Evolutionary conservation across 2,797 vertebrate species (phyloP).

Genomic region (Falco naumanni): DNA sequence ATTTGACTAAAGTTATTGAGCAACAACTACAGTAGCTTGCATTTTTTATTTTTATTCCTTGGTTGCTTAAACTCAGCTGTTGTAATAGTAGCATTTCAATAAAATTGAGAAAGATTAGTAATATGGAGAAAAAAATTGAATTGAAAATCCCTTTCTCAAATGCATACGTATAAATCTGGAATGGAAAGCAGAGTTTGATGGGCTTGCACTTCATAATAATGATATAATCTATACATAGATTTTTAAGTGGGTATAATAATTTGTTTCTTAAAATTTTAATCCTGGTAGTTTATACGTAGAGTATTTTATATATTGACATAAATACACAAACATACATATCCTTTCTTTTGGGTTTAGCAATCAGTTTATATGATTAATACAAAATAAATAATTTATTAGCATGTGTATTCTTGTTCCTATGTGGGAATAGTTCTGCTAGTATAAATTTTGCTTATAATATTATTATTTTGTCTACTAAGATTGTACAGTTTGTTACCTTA

Average conservation of each 20-base stretch:
- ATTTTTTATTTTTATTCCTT: neutral
- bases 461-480: neutral
- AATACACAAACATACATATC: neutral
- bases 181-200: neutral
- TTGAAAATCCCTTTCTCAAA: neutral
- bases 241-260: neutral
- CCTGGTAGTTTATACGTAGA: neutral
- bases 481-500: neutral
- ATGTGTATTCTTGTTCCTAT: neutral
- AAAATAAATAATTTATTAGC: neutral
- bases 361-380: neutral
- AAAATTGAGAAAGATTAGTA: neutral
- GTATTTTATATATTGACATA: neutral
- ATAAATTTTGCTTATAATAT: neutral
- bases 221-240: neutral
- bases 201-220: neutral
- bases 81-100: neutral
- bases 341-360: neutral
- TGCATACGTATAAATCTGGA: neutral
- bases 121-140: neutral
- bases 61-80: neutral
- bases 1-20: neutral
- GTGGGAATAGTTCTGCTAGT: neutral
- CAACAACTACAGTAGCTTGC: neutral
- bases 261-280: neutral